These are phyloP conservation scores for Dione juno DNA, from an alignment of 2,888 invertebrate species.

Conservation along the genomic window DNA sequence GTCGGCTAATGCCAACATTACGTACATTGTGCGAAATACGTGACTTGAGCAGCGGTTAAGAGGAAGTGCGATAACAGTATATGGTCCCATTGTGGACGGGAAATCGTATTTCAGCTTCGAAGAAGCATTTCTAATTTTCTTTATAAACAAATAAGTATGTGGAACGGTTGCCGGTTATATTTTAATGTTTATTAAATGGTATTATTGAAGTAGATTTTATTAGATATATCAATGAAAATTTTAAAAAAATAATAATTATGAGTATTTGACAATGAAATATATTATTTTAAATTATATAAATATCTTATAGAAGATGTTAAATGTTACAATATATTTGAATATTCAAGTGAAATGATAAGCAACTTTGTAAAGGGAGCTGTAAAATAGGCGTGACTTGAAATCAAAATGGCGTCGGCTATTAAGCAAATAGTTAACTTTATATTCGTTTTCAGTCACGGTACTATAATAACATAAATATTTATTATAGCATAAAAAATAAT, in stretches of 20 bases:
- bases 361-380: slow-evolving; percentile 37
- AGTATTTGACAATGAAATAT: no score
- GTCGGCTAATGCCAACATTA: slow-evolving; percentile 35
- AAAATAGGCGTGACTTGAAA: slow-evolving; percentile 45
- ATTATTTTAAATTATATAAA: no score
- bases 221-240: no score
- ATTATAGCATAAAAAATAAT: slow-evolving; percentile 37
- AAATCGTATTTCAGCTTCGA: slow-evolving; percentile 40
- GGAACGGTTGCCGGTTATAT: background rate
- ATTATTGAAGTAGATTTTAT: background rate
- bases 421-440: slow-evolving; percentile 42
- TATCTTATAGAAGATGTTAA: no score
- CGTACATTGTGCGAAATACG: slow-evolving; percentile 54
- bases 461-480: slow-evolving; percentile 16
- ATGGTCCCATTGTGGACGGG: slow-evolving; percentile 44
- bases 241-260: no score
- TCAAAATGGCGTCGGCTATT: slow-evolving; percentile 44
- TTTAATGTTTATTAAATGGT: background rate
- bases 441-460: slow-evolving; percentile 41
- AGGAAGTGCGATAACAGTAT: slow-evolving; percentile 54
- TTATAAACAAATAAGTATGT: slow-evolving; percentile 16
- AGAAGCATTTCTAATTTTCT: slow-evolving; percentile 21
- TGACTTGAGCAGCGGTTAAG: slow-evolving; percentile 47
- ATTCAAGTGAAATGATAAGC: slow-evolving; percentile 33
- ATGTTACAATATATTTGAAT: background rate